phyloP scores from a whole-genome alignment of 2,113 vertebrate species.

The Serinus canaria region DNA sequence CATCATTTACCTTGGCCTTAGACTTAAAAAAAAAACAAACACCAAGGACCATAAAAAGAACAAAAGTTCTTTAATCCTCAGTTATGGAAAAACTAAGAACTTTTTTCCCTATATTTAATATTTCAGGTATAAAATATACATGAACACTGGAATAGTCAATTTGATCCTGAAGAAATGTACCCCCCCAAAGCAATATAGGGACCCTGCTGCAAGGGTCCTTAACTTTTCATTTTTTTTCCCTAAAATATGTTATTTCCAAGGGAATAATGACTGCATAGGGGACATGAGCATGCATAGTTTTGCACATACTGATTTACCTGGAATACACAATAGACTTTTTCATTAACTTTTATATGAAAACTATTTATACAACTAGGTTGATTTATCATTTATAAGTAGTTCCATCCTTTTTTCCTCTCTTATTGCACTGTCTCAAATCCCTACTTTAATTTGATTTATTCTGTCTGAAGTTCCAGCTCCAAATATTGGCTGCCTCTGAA shows the following conservation, averaged over 20 bases:
- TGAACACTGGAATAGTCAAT: background rate
- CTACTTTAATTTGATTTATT: background rate
- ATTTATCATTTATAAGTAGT: background rate
- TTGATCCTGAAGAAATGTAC: background rate
- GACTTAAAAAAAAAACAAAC: background rate
- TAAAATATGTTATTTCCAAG: background rate
- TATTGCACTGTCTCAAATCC: background rate
- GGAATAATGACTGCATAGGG: background rate
- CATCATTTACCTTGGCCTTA: slow-evolving; percentile 54
- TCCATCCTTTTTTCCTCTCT: background rate
- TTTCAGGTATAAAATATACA: background rate
- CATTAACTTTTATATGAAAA: background rate
- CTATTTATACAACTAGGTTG: background rate
- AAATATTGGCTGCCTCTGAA: background rate
- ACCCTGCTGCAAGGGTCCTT: background rate
- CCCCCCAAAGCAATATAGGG: background rate
- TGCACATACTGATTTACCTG: background rate
- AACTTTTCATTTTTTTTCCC: background rate
- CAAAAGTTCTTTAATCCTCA: slow-evolving; percentile 42
- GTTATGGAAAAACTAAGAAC: background rate
- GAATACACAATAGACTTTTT: background rate
- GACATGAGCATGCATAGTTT: background rate
- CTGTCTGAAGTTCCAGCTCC: background rate
- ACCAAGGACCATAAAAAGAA: background rate
- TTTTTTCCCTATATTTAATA: background rate